Percentiles rank a stretch among this genome's conserved stretches.
Evolutionary conservation across 2,113 vertebrate species (phyloP).

Genomic region (Chaenogobius annularis): DNA sequence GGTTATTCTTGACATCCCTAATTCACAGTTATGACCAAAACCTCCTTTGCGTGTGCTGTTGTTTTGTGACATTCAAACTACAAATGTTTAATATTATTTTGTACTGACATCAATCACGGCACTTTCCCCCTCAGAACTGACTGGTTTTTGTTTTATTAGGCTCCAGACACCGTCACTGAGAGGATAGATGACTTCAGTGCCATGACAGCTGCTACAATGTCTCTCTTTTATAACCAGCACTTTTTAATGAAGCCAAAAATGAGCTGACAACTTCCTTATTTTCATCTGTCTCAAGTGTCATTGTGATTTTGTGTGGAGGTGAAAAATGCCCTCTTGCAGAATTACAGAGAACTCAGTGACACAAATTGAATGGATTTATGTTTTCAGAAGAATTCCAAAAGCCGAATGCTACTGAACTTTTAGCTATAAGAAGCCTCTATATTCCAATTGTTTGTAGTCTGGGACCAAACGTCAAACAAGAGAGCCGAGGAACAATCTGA

Average conservation of each 20-base stretch:
- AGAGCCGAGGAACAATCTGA: too few species aligned
- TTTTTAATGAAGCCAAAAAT: slow-evolving; percentile 30
- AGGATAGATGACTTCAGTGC: slow-evolving; percentile 21
- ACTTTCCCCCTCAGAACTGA: slow-evolving; percentile 11
- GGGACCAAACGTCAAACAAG: too few species aligned
- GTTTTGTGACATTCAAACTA: not conserved
- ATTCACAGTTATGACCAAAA: not conserved
- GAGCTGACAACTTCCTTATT: not conserved
- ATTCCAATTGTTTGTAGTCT: not conserved
- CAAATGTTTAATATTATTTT: not conserved
- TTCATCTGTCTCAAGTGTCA: not conserved
- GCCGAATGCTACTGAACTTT: not conserved
- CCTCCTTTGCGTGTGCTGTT: not conserved
- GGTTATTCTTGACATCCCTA: too few species aligned
- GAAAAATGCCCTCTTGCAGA: slow-evolving; percentile 1
- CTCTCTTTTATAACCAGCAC: slow-evolving; percentile 13
- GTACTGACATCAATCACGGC: slow-evolving; percentile 6
- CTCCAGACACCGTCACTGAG: slow-evolving; percentile 29
- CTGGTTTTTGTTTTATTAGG: slow-evolving; percentile 21
- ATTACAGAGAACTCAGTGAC: not conserved
- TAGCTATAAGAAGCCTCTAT: not conserved
- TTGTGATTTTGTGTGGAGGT: slow-evolving; percentile 2
- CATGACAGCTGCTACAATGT: not conserved
- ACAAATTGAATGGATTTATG: slow-evolving; percentile 3
- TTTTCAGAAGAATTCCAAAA: not conserved